Percentiles rank a stretch among this genome's conserved stretches.
Evolutionary conservation across 2,888 invertebrate genomes (phyloP).

Genomic region (Lasiommata megera): DNA sequence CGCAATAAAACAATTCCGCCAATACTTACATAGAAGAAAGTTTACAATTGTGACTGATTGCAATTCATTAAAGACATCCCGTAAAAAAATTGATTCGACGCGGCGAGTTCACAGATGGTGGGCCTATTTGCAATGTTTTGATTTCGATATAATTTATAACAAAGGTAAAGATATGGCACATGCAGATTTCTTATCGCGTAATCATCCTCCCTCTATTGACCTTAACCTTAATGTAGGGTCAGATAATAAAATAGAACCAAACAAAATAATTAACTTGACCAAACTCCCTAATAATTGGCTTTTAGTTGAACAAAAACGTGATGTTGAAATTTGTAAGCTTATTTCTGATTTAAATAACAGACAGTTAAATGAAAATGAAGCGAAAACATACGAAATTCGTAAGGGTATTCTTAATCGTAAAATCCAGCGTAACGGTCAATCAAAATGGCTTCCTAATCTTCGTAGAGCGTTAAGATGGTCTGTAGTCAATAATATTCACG

Average conservation of each 20-base stretch:
- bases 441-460: slow-evolving; percentile 32
- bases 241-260: neutral
- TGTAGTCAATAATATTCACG: slow-evolving; percentile 39
- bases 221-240: neutral
- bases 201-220: slow-evolving; percentile 26
- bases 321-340: slow-evolving; percentile 26
- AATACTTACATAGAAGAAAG: slow-evolving; percentile 31
- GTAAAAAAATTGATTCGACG: slow-evolving; percentile 35
- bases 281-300: slow-evolving; percentile 31
- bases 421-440: slow-evolving; percentile 26
- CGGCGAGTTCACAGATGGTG: slow-evolving; percentile 39
- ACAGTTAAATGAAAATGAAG: slow-evolving; percentile 14
- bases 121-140: slow-evolving; percentile 37
- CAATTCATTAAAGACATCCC: slow-evolving; percentile 35
- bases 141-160: slow-evolving; percentile 34
- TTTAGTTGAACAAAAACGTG: slow-evolving; percentile 36
- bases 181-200: slow-evolving; percentile 36
- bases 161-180: slow-evolving; percentile 33
- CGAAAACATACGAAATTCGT: slow-evolving; percentile 33
- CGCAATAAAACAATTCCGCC: slow-evolving; percentile 32
- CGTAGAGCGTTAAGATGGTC: slow-evolving; percentile 39
- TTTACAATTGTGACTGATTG: slow-evolving; percentile 40
- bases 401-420: slow-evolving; percentile 28
- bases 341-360: slow-evolving; percentile 1
- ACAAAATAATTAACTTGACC: neutral